Evolutionary conservation across 2,888 invertebrate genomes (phyloP).

Genomic region (Eristalis arbustorum): DNA sequence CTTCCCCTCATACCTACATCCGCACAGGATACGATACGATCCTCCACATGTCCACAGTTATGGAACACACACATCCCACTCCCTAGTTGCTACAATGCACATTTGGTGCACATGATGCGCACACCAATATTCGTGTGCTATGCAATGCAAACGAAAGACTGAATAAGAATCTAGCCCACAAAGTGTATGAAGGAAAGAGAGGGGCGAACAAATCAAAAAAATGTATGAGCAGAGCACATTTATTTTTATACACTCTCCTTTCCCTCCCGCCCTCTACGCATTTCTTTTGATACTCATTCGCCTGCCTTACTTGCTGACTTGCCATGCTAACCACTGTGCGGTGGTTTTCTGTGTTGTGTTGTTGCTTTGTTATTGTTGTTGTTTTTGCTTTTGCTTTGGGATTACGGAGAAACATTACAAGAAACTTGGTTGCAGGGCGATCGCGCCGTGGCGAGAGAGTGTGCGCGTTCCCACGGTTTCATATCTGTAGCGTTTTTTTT

Average conservation of each 20-base stretch:
- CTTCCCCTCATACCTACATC: constrained; percentile 23
- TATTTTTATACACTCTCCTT: constrained; percentile 44
- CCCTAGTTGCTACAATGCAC: constrained; percentile 42
- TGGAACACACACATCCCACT: constrained; percentile 48
- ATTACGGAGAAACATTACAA: constrained; percentile 70
- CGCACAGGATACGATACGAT: constrained; percentile 54
- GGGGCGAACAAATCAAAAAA: constrained; percentile 37
- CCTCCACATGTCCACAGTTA: constrained; percentile 57
- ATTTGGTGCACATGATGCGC: constrained; percentile 69
- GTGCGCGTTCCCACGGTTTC: constrained; percentile 71
- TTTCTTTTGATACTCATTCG: constrained; percentile 58
- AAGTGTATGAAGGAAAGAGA: constrained; percentile 25
- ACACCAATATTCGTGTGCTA: constrained; percentile 36
- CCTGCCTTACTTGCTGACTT: constrained; percentile 12
- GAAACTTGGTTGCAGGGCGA: constrained; percentile 69
- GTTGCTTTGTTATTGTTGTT: constrained; percentile 33
- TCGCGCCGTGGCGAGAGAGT: constrained; percentile 68
- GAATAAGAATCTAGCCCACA: not conserved
- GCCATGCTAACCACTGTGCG: constrained; percentile 59
- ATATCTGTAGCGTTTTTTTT: constrained; percentile 68
- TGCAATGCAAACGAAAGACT: constrained; percentile 10
- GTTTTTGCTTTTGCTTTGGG: constrained; percentile 54
- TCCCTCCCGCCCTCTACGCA: constrained; percentile 54
- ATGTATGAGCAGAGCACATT: constrained; percentile 56
- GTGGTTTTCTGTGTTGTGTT: constrained; percentile 40